phyloP scores from a whole-genome alignment of 2,888 invertebrate genomes.

The Leptopterna dolabrata region DNA sequence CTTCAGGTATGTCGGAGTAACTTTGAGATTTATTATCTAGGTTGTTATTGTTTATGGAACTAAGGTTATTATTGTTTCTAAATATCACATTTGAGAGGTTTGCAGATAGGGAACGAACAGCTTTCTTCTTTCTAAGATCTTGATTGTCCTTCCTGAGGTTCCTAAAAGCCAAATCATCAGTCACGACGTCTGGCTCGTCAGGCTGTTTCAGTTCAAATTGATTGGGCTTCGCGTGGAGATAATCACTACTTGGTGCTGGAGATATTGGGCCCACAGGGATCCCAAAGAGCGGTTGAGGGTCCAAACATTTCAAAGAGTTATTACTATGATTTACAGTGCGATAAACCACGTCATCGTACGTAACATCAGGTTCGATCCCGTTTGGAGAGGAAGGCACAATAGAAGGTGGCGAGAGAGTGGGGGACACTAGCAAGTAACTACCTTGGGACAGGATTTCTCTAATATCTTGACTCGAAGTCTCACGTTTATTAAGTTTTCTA shows the following conservation, averaged over 20 bases:
- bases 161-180: conserved; percentile 89
- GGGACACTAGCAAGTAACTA: conserved; percentile 79
- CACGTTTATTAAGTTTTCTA: conserved; percentile 76
- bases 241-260: conserved; percentile 84
- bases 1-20: conserved; percentile 59
- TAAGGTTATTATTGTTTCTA: conserved; percentile 57
- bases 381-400: conserved; percentile 57
- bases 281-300: conserved; percentile 90
- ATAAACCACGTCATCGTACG: conserved; percentile 86
- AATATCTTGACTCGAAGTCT: conserved; percentile 69
- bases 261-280: conserved; percentile 88
- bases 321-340: conserved; percentile 84
- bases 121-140: conserved; percentile 76
- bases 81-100: conserved; percentile 81
- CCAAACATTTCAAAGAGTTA: conserved; percentile 75
- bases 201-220: conserved; percentile 71
- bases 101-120: conserved; percentile 84
- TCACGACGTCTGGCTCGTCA: conserved; percentile 78
- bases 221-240: conserved; percentile 80
- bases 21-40: conserved; percentile 58
- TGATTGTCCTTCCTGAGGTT: conserved; percentile 81
- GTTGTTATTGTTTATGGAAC: conserved; percentile 53
- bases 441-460: conserved; percentile 70
- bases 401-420: conserved; percentile 70
- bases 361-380: conserved; percentile 79